Conservation (phyloP, 2,113 vertebrate species). For the Peromyscus californicus region DNA sequence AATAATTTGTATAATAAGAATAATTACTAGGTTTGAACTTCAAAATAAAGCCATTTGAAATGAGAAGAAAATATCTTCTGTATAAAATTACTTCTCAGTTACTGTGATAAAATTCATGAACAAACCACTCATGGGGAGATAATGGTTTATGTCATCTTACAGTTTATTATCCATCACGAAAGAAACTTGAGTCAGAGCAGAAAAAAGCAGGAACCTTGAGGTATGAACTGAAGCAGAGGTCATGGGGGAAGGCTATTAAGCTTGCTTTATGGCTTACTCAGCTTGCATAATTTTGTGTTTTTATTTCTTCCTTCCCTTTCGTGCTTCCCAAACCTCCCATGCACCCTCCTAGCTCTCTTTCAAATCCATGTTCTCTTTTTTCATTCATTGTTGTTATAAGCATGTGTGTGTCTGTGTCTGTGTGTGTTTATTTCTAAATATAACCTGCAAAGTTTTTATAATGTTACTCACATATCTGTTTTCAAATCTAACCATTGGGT, state of each 20-base stretch:
- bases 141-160: background rate
- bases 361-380: background rate
- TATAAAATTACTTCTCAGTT: background rate
- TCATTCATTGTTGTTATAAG: background rate
- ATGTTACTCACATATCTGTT: background rate
- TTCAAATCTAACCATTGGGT: background rate
- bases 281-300: background rate
- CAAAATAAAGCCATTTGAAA: conserved; percentile 52
- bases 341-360: background rate
- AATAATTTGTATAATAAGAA: conserved; percentile 47
- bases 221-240: background rate
- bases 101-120: background rate
- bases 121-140: background rate
- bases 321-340: background rate
- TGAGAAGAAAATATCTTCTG: background rate
- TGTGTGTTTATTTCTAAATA: background rate
- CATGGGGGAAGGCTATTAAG: background rate
- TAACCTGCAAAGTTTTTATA: background rate
- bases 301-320: background rate
- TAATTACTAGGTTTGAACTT: conserved; percentile 49
- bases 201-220: background rate
- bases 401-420: background rate
- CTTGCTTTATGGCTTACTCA: background rate
- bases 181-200: background rate
- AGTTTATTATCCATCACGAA: background rate